Evolutionary conservation across 1,140 invertebrate species (phyloP).

Genomic region (Epicauta chinensis): DNA sequence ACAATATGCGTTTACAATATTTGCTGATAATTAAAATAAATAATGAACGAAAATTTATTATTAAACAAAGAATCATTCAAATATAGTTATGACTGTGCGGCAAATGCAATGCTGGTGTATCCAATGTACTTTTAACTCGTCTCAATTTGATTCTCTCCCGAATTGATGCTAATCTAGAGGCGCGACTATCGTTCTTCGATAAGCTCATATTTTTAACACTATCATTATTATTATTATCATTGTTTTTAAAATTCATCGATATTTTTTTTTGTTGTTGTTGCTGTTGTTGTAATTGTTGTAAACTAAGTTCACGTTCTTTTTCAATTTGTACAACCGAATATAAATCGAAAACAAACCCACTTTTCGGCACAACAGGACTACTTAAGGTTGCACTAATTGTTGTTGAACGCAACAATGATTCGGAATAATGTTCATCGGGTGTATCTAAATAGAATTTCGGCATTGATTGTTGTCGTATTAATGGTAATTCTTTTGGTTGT

Average conservation of each 20-base stretch:
- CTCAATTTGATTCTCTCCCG: conserved; percentile 29
- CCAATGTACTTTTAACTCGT: conserved; percentile 29
- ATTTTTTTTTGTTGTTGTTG: conserved; percentile 2
- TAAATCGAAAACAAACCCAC: conserved; percentile 28
- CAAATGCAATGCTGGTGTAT: conserved; percentile 20
- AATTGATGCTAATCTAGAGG: conserved; percentile 24
- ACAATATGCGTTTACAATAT: too few relatives aligned
- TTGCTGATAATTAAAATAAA: too few relatives aligned
- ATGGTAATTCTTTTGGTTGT: conserved; percentile 24
- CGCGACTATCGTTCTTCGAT: conserved; percentile 15
- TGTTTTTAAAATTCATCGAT: too few relatives aligned
- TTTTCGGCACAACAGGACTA: conserved; percentile 24
- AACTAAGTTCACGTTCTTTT: conserved; percentile 6
- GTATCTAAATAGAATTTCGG: conserved; percentile 36
- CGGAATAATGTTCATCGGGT: conserved; percentile 27
- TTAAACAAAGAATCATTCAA: not conserved
- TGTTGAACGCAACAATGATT: conserved; percentile 18
- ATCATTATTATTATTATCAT: not conserved
- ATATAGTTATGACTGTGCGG: conserved; percentile 9
- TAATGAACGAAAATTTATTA: too few relatives aligned
- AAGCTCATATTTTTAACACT: conserved; percentile 12
- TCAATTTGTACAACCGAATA: conserved; percentile 35
- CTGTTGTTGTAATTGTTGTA: conserved; percentile 5
- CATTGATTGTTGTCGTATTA: conserved; percentile 34
- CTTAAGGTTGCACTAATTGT: conserved; percentile 14